Evolutionary conservation across 2,888 invertebrate species (phyloP).

Genomic region (Anodontia alba): DNA sequence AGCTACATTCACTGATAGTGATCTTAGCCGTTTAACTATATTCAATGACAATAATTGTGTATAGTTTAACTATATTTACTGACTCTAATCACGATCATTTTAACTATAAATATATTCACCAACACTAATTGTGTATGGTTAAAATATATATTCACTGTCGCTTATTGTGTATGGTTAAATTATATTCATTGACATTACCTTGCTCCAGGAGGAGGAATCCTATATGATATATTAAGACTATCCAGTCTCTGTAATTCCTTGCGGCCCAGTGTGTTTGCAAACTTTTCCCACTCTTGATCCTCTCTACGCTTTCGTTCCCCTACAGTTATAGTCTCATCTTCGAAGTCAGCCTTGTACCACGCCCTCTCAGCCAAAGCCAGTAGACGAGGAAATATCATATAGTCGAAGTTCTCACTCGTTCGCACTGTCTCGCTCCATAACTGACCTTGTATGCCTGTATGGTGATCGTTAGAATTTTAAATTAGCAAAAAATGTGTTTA

Average conservation of each 20-base stretch:
- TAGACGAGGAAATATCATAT: slow-evolving; percentile 76
- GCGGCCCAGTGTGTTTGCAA: slow-evolving; percentile 73
- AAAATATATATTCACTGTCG: too few relatives aligned
- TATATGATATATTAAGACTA: slow-evolving; percentile 64
- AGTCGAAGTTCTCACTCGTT: slow-evolving; percentile 67
- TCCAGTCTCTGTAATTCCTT: slow-evolving; percentile 76
- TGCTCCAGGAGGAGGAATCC: slow-evolving; percentile 77
- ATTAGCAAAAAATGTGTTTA: neutral
- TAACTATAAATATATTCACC: too few relatives aligned
- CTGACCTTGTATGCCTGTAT: slow-evolving; percentile 80
- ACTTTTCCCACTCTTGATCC: slow-evolving; percentile 69
- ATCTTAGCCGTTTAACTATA: too few relatives aligned
- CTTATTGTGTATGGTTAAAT: too few relatives aligned
- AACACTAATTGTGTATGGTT: too few relatives aligned
- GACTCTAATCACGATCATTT: too few relatives aligned
- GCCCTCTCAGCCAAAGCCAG: slow-evolving; percentile 80
- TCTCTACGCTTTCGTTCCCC: slow-evolving; percentile 22
- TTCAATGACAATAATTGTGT: too few relatives aligned
- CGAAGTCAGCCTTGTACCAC: slow-evolving; percentile 81
- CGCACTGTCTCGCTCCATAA: slow-evolving; percentile 79
- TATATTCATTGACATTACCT: too few relatives aligned
- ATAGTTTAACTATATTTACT: too few relatives aligned
- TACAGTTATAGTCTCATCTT: slow-evolving; percentile 39
- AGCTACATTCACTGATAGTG: too few relatives aligned
- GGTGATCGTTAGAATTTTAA: too few relatives aligned